Conservation (phyloP, 2,113 vertebrate genomes). For the Podarcis muralis region DNA sequence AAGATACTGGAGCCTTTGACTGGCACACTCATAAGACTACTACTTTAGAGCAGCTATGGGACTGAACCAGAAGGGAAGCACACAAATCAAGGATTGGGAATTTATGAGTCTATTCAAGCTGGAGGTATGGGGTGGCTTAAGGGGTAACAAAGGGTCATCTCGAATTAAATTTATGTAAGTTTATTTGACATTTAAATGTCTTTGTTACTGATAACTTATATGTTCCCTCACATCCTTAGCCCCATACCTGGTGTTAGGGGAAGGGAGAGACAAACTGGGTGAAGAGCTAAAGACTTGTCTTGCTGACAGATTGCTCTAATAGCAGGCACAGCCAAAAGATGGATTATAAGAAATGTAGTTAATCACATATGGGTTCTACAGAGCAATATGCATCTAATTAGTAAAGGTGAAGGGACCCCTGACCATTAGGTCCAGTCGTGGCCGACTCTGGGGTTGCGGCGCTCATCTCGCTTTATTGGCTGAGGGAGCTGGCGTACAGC, state of each 20-base stretch:
- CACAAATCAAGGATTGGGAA: not conserved
- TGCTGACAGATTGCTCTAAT: not conserved
- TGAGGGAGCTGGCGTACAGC: too few species aligned
- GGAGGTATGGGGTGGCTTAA: not conserved
- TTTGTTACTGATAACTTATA: not conserved
- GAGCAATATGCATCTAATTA: not conserved
- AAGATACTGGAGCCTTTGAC: not conserved
- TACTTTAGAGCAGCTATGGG: not conserved
- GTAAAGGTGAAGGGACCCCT: too few species aligned
- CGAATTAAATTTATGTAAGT: not conserved
- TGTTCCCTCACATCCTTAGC: not conserved
- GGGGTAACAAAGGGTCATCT: not conserved
- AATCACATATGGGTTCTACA: not conserved
- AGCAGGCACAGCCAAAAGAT: not conserved
- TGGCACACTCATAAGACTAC: not conserved
- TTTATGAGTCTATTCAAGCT: not conserved
- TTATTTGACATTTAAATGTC: not conserved
- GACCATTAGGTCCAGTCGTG: too few species aligned
- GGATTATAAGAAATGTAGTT: not conserved
- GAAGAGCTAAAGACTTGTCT: too few species aligned
- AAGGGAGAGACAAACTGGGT: not conserved
- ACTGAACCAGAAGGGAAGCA: not conserved
- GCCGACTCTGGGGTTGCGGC: too few species aligned
- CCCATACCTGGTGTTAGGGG: not conserved
- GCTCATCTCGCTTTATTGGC: too few species aligned